Evolutionary conservation across 2,797 vertebrate genomes (phyloP).

Genomic region (Eupleurogrammus muticus): DNA sequence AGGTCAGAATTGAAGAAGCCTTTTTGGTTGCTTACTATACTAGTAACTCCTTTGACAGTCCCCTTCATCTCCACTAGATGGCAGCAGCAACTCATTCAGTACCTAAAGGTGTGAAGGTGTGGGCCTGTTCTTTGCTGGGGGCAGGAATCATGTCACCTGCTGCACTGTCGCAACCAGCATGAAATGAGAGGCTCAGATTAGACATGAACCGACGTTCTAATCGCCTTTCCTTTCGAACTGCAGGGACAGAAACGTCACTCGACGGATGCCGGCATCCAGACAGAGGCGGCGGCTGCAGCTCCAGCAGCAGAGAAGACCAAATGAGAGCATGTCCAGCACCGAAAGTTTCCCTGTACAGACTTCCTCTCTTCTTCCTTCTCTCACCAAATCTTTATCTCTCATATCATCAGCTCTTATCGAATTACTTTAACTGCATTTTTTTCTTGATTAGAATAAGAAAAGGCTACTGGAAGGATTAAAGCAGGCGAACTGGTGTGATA

Average conservation of each 20-base stretch:
- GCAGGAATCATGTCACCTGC: neutral
- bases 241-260: constrained; percentile 92
- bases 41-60: too few relatives aligned
- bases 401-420: constrained; percentile 23
- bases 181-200: neutral
- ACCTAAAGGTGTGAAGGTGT: neutral
- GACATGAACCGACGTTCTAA: neutral
- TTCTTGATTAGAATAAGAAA: constrained; percentile 29
- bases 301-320: constrained; percentile 90
- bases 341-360: constrained; percentile 62
- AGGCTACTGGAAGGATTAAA: constrained; percentile 36
- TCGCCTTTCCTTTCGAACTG: neutral
- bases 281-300: constrained; percentile 87
- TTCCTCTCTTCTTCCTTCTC: constrained; percentile 19
- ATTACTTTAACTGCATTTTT: constrained; percentile 50
- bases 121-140: neutral
- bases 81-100: constrained; percentile 55
- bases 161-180: neutral
- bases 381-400: constrained; percentile 33
- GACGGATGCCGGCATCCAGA: constrained; percentile 92
- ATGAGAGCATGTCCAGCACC: constrained; percentile 77
- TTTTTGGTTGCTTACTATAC: too few relatives aligned
- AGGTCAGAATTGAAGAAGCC: too few relatives aligned
- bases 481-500: constrained; percentile 55
- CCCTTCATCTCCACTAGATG: constrained; percentile 78